A percentile compares a stretch with the other conserved stretches of the same genome.
Conservation (phyloP, 2,113 vertebrate species). For the Picathartes gymnocephalus region DNA sequence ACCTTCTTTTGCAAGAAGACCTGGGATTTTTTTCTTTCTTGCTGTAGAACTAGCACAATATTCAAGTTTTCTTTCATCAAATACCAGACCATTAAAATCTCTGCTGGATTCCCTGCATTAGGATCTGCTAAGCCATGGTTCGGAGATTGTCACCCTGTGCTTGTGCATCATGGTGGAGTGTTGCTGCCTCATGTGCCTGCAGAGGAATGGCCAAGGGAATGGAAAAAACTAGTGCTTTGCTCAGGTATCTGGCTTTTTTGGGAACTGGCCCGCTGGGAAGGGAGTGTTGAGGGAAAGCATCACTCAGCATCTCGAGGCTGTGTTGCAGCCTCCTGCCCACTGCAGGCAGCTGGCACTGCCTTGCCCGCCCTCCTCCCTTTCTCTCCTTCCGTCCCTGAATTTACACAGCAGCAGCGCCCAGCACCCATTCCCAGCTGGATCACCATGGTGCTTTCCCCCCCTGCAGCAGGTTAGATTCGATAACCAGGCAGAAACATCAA, state of each 20-base stretch:
- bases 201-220: not conserved
- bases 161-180: fast-evolving
- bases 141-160: no score
- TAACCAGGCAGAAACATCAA: no score
- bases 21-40: not conserved
- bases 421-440: not conserved
- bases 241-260: not conserved
- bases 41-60: not conserved
- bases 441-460: not conserved
- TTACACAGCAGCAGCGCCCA: not conserved
- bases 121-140: fast-evolving
- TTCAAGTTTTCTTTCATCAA: not conserved
- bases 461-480: no score
- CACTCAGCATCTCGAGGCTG: fast-evolving
- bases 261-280: not conserved
- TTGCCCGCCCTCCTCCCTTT: not conserved
- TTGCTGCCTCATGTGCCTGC: not conserved
- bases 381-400: not conserved
- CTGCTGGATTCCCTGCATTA: fast-evolving
- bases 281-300: fast-evolving
- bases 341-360: not conserved
- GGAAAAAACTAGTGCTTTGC: not conserved
- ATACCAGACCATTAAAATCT: not conserved
- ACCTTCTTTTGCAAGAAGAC: not conserved
- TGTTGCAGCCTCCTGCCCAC: fast-evolving